Evolutionary conservation across 1,140 invertebrate genomes (phyloP), one percentile per base, ranked within the genome.

Genomic region (Orius insidiosus): DNA sequence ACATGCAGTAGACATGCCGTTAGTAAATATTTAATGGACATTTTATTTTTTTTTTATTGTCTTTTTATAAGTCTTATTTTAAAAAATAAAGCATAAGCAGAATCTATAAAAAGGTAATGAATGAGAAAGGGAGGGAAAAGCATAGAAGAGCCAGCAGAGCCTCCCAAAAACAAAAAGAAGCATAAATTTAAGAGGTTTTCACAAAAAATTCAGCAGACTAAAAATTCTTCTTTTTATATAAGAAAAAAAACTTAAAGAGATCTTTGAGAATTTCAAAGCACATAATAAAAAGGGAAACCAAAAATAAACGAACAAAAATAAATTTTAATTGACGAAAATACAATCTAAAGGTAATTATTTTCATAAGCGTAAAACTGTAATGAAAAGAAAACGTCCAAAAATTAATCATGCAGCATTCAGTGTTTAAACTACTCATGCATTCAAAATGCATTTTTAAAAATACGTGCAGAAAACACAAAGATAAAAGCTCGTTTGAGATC

Each of bases 321-420:
- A 44, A 49, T 36, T 39, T 37, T 48, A 48, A 55, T 49, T 53
- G 43, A 43, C 48, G 40, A 46, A 53, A 56, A 33, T 52, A 50
- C 50, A 45, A 51, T n/a, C 24, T 24, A 24, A 24, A 24, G 24
- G 24, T 24, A 24, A 24, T 24, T 24, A 24, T 24, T 24, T 24
- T 56, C 47, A 55, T 50, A 42, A 53, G 43, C 39, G 40, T 54
- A 14, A 43, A 41, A 38, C 46, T 11, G 50, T 54, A 51, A 52
- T 34, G 45, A 41, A 39, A 40, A 50, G 15, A 34, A 52, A 50
- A 52, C 52, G 48, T 63, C 62, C 61, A 63, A 62, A 59, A 39
- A 39, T 11, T 39, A 11, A 14, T 24, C 24, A 24, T 24, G 24
- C 24, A 24, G 24, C 24, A 24, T 24, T 24, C 24, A 24, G 24